Percentiles rank a stretch among this genome's conserved stretches.
These are phyloP conservation scores for Spodoptera exigua DNA, from an alignment of 2,888 invertebrate genomes.

Conservation along the genomic window DNA sequence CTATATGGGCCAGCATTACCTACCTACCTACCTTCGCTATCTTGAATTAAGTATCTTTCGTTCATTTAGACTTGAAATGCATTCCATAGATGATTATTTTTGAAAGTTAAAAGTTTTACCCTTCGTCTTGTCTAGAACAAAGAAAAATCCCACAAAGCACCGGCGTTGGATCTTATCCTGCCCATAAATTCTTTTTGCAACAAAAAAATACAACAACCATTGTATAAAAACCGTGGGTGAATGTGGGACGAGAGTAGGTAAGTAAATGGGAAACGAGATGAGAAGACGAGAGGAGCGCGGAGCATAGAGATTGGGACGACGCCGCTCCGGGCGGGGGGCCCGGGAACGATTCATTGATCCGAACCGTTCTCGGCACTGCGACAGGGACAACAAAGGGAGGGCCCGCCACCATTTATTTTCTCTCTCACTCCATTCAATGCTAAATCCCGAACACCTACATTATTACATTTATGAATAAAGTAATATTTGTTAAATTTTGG, in stretches of 20 bases:
- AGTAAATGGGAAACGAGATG: conserved; percentile 58
- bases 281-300: conserved; percentile 67
- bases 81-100: too few species aligned
- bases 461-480: conserved; percentile 6
- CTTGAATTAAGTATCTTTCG: too few species aligned
- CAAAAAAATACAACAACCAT: conserved; percentile 31
- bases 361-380: conserved; percentile 81
- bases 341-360: conserved; percentile 88
- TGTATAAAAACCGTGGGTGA: conserved; percentile 43
- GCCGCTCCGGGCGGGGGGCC: conserved; percentile 74
- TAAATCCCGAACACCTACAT: not conserved
- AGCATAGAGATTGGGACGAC: conserved; percentile 69
- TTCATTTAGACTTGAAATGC: too few species aligned
- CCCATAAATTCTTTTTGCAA: conserved; percentile 16
- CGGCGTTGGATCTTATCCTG: not conserved
- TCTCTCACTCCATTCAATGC: conserved; percentile 68
- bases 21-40: too few species aligned
- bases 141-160: not conserved
- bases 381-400: conserved; percentile 77
- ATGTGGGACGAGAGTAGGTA: conserved; percentile 41
- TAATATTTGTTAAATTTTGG: conserved; percentile 10
- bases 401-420: conserved; percentile 62
- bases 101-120: too few species aligned
- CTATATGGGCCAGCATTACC: too few species aligned
- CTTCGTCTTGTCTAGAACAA: too few species aligned